Percentiles rank a stretch among this genome's conserved stretches.
Evolutionary conservation across 2,888 invertebrate genomes (phyloP).

Genomic region (Pinctada fucata): DNA sequence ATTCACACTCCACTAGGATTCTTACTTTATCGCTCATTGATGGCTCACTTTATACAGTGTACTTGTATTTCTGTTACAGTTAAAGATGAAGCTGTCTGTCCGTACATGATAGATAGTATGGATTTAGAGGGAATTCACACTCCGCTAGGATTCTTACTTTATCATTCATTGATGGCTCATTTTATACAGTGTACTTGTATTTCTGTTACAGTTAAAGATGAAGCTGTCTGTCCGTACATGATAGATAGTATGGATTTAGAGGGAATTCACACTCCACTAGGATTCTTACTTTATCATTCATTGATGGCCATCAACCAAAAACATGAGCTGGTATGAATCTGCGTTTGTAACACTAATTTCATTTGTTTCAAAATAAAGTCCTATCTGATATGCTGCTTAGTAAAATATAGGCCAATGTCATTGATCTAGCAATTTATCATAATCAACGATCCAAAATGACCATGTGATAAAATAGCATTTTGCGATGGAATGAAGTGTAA

Average conservation of each 20-base stretch:
- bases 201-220: slow-evolving; percentile 43
- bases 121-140: slow-evolving; percentile 45
- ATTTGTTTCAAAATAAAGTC: no score
- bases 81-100: slow-evolving; percentile 37
- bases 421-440: no score
- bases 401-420: no score
- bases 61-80: slow-evolving; percentile 40
- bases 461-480: no score
- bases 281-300: slow-evolving; percentile 44
- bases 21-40: slow-evolving; percentile 44
- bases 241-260: slow-evolving; percentile 33
- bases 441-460: no score
- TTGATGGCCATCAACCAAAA: slow-evolving; percentile 45
- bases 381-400: no score
- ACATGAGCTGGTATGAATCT: slow-evolving; percentile 15
- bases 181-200: no score
- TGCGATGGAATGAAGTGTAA: no score
- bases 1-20: slow-evolving; percentile 44
- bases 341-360: no score
- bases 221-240: slow-evolving; percentile 29
- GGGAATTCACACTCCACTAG: slow-evolving; percentile 44
- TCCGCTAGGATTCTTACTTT: slow-evolving; percentile 43
- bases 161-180: slow-evolving; percentile 47
- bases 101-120: slow-evolving; percentile 27
- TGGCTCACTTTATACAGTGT: no score